Percentiles rank a stretch among this genome's conserved stretches.
Conservation (phyloP, 2,113 vertebrate species). For the Leptodactylus fuscus region DNA sequence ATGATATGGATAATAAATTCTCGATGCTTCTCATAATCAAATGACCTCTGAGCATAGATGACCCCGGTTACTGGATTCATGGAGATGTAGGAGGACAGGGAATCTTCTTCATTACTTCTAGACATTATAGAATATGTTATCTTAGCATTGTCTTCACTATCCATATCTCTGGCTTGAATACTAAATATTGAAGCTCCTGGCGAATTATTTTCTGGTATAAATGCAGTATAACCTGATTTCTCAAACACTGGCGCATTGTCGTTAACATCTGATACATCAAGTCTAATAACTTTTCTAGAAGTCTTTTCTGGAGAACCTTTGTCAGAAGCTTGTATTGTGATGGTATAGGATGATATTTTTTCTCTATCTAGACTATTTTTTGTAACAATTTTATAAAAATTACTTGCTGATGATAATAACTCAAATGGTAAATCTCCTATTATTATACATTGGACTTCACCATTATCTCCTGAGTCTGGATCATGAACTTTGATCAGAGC, state of each 20-base stretch:
- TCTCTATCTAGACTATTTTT: background rate
- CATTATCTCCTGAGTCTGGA: conserved; percentile 5
- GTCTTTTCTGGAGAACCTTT: background rate
- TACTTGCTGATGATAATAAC: background rate
- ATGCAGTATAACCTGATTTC: background rate
- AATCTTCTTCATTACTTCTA: background rate
- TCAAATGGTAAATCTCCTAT: background rate
- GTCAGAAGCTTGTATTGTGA: conserved; percentile 5
- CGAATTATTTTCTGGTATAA: background rate
- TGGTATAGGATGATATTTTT: background rate
- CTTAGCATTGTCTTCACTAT: conserved; percentile 1
- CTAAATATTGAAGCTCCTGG: conserved; percentile 10
- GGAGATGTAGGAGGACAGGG: background rate
- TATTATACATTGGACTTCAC: background rate
- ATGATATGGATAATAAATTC: background rate
- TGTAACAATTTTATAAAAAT: background rate
- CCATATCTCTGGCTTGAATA: conserved; percentile 3
- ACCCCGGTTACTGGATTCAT: conserved; percentile 8
- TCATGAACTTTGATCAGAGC: conserved; percentile 5
- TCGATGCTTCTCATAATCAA: conserved; percentile 7
- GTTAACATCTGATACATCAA: background rate
- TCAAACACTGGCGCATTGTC: conserved; percentile 9
- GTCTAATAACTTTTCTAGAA: background rate
- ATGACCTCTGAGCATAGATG: conserved; percentile 1
- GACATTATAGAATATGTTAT: background rate